Evolutionary conservation across 2,113 vertebrate species (phyloP).

Genomic region (Phaethornis superciliosus): DNA sequence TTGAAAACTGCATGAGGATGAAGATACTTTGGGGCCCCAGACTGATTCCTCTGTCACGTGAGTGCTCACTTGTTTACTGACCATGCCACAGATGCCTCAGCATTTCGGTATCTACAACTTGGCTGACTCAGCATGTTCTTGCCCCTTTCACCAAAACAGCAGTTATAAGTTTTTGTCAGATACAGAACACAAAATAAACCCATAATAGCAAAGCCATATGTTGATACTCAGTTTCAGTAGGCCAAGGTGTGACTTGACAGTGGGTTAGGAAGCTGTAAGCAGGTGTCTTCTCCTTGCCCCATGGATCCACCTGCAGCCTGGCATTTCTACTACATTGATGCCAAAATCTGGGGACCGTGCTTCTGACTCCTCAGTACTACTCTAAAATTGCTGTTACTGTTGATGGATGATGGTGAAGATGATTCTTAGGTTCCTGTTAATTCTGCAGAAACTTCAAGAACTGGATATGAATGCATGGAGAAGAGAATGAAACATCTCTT

Average conservation of each 20-base stretch:
- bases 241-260: neutral
- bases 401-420: neutral
- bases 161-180: neutral
- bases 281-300: neutral
- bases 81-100: neutral
- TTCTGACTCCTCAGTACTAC: neutral
- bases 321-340: neutral
- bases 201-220: neutral
- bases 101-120: neutral
- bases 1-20: neutral
- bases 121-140: neutral
- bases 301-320: neutral
- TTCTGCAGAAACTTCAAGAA: neutral
- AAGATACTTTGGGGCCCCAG: neutral
- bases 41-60: neutral
- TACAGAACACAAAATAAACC: neutral
- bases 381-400: neutral
- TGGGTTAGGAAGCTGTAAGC: neutral
- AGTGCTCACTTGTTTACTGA: accelerated
- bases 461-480: neutral
- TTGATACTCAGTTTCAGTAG: neutral
- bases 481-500: neutral
- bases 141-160: neutral
- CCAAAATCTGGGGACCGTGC: neutral
- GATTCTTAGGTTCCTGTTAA: accelerated